Percentiles rank a stretch among this genome's conserved stretches.
Evolutionary conservation across 1,140 invertebrate species (phyloP).

Genomic region (Hermatobates lingyangjiaoensis): DNA sequence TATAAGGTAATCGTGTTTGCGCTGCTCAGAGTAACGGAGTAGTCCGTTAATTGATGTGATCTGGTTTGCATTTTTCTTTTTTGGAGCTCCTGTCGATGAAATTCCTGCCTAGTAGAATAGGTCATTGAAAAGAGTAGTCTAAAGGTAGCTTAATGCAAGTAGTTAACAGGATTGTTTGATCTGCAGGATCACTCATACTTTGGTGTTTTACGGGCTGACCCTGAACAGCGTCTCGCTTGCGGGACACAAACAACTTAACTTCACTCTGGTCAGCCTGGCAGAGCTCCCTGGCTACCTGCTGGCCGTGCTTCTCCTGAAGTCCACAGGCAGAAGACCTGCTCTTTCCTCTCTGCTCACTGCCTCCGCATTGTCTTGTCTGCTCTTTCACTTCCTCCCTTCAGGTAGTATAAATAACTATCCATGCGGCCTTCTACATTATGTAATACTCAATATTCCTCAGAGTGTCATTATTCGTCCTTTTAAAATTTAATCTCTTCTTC

Average conservation of each 20-base stretch:
- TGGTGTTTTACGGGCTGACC: constrained; percentile 52
- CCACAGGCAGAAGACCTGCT: constrained; percentile 10
- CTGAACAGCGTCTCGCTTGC: constrained; percentile 28
- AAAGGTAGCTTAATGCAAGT: too few relatives aligned
- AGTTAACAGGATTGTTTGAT: neutral
- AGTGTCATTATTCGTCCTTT: too few relatives aligned
- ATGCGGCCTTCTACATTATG: too few relatives aligned
- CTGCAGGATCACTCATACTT: constrained; percentile 42
- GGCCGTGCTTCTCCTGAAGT: constrained; percentile 12
- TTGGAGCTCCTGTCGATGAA: too few relatives aligned
- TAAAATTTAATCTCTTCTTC: too few relatives aligned
- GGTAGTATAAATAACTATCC: constrained; percentile 11
- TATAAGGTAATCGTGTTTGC: too few relatives aligned
- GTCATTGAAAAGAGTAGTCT: too few relatives aligned
- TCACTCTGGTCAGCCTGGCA: constrained; percentile 27
- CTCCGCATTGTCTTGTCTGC: constrained; percentile 14
- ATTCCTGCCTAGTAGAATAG: too few relatives aligned
- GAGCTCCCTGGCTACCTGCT: constrained; percentile 26
- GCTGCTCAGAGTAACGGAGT: too few relatives aligned
- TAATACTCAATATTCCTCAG: too few relatives aligned
- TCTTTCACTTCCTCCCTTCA: constrained; percentile 11
- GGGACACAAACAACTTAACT: constrained; percentile 27
- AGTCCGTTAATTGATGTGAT: too few relatives aligned
- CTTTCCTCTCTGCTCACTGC: constrained; percentile 11
- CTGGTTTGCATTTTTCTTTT: too few relatives aligned